Evolutionary conservation across 2,113 vertebrate species (phyloP), one percentile per base, ranked within the genome.

Genomic region (Nycticryphes semicollaris): DNA sequence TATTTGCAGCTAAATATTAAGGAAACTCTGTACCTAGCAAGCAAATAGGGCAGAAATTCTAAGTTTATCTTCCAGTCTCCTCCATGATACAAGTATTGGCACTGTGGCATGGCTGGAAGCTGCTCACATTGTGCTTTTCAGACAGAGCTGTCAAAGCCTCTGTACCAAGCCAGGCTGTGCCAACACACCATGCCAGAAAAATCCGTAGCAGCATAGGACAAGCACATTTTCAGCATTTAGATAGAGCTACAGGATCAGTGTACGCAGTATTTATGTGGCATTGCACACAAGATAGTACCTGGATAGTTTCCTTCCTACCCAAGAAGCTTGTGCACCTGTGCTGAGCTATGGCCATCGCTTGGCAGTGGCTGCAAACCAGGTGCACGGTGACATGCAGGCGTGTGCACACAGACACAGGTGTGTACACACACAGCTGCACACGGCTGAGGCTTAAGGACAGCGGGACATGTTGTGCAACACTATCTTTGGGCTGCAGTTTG

Each of bases 111-210:
- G 25, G 74, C 62, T 77, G 54, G 39, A 93, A 33, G 53, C 31
- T 76, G 70, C 67, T 87, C 66, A 77, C 22, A 63, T 1, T 21
- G 30, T 84, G 60, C 69, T 91, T 77, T 89, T 63, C 57, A 77
- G 84, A 45, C 31, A 41, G 68, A 60, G 56, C 51, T 89, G 64
- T 89, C 80, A 91, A 57, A 96, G 57, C 45, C 70, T 84, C 45
- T 75, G 51, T 75, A 84, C 39, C 25, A 87, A 87, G 60, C 69
- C 47, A 35, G 54, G 37, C 63, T 81, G 63, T 81, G 69, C 89
- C 89, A 94, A 72, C 33, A 75, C 66, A 35, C 30, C 35, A 13
- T 47, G 75, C 89, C 89, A 95, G 59, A 47, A 79, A 94, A 94
- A 83, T 69, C 84, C 47, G 73, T 1, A 91, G 66, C 93, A 85